phyloP scores from a whole-genome alignment of 2,888 invertebrate species.

The Pollenia amentaria region DNA sequence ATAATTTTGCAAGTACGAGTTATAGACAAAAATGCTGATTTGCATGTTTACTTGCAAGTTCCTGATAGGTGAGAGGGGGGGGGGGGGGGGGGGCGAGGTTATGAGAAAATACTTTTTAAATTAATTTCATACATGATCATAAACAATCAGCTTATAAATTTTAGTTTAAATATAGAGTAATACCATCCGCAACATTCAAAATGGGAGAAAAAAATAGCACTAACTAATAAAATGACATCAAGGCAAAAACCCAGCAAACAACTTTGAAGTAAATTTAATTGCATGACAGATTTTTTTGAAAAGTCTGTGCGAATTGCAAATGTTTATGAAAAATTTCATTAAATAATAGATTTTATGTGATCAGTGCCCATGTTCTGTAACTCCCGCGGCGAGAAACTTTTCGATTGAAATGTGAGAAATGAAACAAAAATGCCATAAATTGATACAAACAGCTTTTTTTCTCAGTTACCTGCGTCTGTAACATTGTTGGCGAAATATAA shows the following conservation, averaged over 20 bases:
- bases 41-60: constrained; percentile 56
- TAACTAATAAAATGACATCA: constrained; percentile 4
- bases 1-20: constrained; percentile 8
- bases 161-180: constrained; percentile 7
- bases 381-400: too few relatives aligned
- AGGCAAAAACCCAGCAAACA: neutral
- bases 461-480: too few relatives aligned
- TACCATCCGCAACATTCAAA: neutral
- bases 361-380: too few relatives aligned
- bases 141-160: constrained; percentile 61
- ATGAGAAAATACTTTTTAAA: constrained; percentile 33
- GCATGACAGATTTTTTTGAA: neutral
- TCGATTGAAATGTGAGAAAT: too few relatives aligned
- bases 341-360: too few relatives aligned
- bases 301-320: neutral
- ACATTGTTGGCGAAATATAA: too few relatives aligned
- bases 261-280: neutral
- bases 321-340: too few relatives aligned
- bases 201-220: neutral
- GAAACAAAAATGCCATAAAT: too few relatives aligned
- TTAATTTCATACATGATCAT: constrained; percentile 66
- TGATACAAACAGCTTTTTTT: too few relatives aligned
- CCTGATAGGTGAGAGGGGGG: too few relatives aligned
- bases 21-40: constrained; percentile 31
- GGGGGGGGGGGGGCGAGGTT: neutral